Base-by-base conservation (phyloP, 2,113 vertebrate species). In the Buteo buteo region DNA sequence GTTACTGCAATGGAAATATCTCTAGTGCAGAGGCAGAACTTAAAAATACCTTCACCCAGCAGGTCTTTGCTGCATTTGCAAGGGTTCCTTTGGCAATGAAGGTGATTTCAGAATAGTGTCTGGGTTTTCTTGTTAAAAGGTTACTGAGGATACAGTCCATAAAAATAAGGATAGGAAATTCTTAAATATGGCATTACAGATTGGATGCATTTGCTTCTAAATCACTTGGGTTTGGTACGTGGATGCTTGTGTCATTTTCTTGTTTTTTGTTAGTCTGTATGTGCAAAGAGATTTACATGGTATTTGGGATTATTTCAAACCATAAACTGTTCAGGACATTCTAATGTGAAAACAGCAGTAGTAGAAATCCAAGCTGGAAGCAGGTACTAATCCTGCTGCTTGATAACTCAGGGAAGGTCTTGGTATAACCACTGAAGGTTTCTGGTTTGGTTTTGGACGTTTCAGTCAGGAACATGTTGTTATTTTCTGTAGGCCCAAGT, bases 271-370 rank as follows among this genome's bases (percentile, higher is more conserved):
- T 78, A 59, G 38, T 59, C 38, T 81, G 24, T 82, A 31, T 84
- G n/a, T 82, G 69, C 72, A 90, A 93, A 88, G 44, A 86, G 52
- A 64, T 84, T 74, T 86, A 44, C n/a, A 15, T 79, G 93, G 34
- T 94, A 57, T 76, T 96, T 16, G 13, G 88, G 94, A 28, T 95
- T 95, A 94, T 93, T 94, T 95, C 17, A 77, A 93, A 36, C 54
- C 17, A 65, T 57, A 69, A 92, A 90, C 82, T 83, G 42, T 84
- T 94, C 31, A 62, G 94, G 88, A 44, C 19, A 6, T 91, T 81
- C 17, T 79, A 12, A 40, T 44, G 19, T 32, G 69, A 54, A 96
- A 94, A 65, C 76, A 76, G 55, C 52, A 82, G 72, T 44, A 65
- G 77, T 6, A 45, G 49, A 69, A 79, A 74, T 54, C 21, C 11